Conservation (phyloP, 2,888 invertebrate species). For the Eudemis profundana region DNA sequence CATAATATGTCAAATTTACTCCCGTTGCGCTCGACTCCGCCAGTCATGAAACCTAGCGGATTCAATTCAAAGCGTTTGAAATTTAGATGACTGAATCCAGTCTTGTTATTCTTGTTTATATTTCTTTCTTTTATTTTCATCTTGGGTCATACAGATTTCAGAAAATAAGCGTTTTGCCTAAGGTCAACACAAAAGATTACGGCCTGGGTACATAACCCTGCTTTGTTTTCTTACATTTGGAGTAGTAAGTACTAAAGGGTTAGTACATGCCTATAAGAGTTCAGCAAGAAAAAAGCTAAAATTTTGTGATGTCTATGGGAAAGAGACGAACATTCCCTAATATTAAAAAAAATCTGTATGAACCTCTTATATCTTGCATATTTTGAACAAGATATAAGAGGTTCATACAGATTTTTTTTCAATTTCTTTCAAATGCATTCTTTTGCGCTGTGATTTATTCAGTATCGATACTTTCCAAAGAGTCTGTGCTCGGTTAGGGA, state of each 20-base stretch:
- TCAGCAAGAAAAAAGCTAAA: too few species aligned
- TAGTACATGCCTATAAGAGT: too few species aligned
- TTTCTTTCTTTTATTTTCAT: neutral
- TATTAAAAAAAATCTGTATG: too few species aligned
- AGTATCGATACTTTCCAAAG: constrained; percentile 19
- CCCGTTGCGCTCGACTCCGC: neutral
- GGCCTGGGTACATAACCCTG: too few species aligned
- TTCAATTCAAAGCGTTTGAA: constrained; percentile 3
- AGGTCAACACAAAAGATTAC: too few species aligned
- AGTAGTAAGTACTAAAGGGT: too few species aligned
- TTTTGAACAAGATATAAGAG: neutral
- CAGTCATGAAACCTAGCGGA: neutral
- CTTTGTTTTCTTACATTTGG: too few species aligned
- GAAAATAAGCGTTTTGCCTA: too few species aligned
- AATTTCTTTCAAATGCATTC: neutral
- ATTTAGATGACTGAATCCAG: constrained; percentile 12
- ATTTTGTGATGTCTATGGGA: too few species aligned
- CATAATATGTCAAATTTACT: constrained; percentile 26
- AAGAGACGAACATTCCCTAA: too few species aligned
- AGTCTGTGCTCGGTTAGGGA: constrained; percentile 29
- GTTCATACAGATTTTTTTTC: too few species aligned
- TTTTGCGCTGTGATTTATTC: constrained; percentile 13
- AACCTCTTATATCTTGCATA: neutral
- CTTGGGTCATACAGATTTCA: too few species aligned
- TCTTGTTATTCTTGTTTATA: constrained; percentile 4